These are phyloP conservation scores for Apistogramma diplotaenia DNA, from an alignment of 2,113 vertebrate genomes.

Conservation along the genomic window DNA sequence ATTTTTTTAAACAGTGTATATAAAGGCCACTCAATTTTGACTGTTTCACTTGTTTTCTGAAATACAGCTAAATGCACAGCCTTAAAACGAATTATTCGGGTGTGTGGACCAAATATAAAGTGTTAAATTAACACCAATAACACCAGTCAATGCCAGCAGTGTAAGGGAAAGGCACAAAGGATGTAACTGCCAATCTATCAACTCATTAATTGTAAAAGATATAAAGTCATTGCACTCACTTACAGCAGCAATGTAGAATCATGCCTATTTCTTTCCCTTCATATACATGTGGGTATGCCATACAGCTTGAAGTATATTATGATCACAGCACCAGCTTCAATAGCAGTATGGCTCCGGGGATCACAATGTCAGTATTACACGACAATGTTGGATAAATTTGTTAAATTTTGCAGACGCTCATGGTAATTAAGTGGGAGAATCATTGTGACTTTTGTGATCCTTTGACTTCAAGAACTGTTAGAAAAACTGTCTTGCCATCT, in stretches of 20 bases:
- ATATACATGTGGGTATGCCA: not conserved
- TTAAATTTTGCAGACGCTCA: not conserved
- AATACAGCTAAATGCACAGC: not conserved
- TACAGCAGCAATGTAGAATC: not conserved
- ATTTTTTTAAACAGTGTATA: no score
- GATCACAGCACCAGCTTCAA: not conserved
- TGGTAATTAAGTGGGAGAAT: not conserved
- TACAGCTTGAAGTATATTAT: not conserved
- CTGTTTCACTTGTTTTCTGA: not conserved
- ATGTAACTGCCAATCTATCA: not conserved
- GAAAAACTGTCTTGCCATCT: not conserved
- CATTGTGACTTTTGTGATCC: no score
- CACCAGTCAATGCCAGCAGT: not conserved
- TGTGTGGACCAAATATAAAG: not conserved
- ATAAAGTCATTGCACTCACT: not conserved
- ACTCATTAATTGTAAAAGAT: not conserved
- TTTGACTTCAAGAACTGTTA: not conserved
- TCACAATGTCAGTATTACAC: accelerated
- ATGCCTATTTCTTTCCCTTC: not conserved
- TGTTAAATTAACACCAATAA: not conserved
- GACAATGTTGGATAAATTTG: not conserved
- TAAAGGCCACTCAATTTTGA: not conserved
- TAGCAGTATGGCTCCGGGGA: not conserved
- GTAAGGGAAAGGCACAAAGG: not conserved
- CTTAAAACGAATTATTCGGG: not conserved